A percentile compares a stretch with the other conserved stretches of the same genome.
phyloP scores from a whole-genome alignment of 2,888 invertebrate genomes.

The Morpho deidamia region DNA sequence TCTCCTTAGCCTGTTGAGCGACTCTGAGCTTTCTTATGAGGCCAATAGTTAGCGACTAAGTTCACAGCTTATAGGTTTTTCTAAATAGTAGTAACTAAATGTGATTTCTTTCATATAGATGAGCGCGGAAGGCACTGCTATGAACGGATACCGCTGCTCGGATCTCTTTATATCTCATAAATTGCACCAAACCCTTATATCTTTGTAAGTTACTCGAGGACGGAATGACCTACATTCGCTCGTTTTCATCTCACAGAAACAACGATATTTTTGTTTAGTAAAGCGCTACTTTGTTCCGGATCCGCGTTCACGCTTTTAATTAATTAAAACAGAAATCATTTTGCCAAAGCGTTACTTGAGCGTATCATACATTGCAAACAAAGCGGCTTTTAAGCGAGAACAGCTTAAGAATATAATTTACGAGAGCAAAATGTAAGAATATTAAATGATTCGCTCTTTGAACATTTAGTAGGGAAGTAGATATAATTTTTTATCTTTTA shows the following conservation, averaged over 20 bases:
- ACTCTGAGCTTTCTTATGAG: too few relatives aligned
- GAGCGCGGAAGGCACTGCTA: too few relatives aligned
- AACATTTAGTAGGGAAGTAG: too few relatives aligned
- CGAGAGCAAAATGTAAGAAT: too few relatives aligned
- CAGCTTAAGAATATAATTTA: not conserved
- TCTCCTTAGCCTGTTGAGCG: too few relatives aligned
- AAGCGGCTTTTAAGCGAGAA: not conserved
- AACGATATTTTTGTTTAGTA: slow-evolving; percentile 59
- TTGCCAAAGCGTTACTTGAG: not conserved
- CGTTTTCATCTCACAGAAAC: slow-evolving; percentile 52
- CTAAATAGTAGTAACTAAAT: too few relatives aligned
- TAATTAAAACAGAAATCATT: slow-evolving; percentile 48
- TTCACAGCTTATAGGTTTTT: too few relatives aligned
- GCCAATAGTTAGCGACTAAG: too few relatives aligned
- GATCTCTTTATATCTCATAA: slow-evolving; percentile 16
- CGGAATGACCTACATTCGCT: slow-evolving; percentile 60
- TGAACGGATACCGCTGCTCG: too few relatives aligned
- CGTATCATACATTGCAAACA: not conserved
- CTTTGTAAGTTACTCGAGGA: slow-evolving; percentile 54
- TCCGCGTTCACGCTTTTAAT: slow-evolving; percentile 49
- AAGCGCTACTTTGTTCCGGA: slow-evolving; percentile 49
- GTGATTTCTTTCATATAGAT: too few relatives aligned
- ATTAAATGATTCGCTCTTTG: too few relatives aligned
- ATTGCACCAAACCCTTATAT: slow-evolving; percentile 40
- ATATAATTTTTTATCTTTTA: too few relatives aligned